Evolutionary conservation across 2,888 invertebrate species (phyloP), one percentile per base, ranked within the genome.

Genomic region (Cephus sareptanus): DNA sequence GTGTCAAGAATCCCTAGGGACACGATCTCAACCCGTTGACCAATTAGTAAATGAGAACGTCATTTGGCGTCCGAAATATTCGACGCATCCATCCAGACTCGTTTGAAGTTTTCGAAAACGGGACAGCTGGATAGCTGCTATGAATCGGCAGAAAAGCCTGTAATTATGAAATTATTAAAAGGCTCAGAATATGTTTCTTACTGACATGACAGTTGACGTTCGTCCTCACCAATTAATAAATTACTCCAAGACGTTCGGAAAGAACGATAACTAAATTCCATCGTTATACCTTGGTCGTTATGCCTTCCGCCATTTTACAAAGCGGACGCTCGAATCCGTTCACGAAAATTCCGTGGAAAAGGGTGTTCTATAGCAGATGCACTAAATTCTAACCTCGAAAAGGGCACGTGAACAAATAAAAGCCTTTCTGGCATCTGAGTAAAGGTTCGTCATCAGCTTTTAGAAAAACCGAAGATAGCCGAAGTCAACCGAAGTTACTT

Each of bases 111-210:
- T 56, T 23, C 9, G 56, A 56, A 56, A 56, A 56, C 56, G 15
- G 23, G 84, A 78, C 80, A 77, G 77, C 71, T 81, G 76, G 56
- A 73, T 74, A 80, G 81, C 85, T 84, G 81, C 23, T 56, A 56
- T 56, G 56, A 56, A 56, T 56, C 56, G 56, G 56, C 56, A 56
- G 73, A 80, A 80, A 81, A 86, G 82, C 82, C 79, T 87, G 78
- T 86, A 84, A 86, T 86, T 86, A 86, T 84, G 83, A 81, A 82
- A 81, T 85, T 80, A 80, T 81, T 85, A 83, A 79, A 81, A 77
- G 82, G 73, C 73, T 37, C 78, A 1, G 23, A 56, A 56, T 56
- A 56, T 23, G 56, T 56, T 56, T 56, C 56, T 73, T 79, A 76
- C 80, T 83, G 86, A 86, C 85, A 83, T 80, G 56, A 56, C 56